Base-by-base conservation (phyloP, 2,113 vertebrate genomes). In the Myiagra hebetior region DNA sequence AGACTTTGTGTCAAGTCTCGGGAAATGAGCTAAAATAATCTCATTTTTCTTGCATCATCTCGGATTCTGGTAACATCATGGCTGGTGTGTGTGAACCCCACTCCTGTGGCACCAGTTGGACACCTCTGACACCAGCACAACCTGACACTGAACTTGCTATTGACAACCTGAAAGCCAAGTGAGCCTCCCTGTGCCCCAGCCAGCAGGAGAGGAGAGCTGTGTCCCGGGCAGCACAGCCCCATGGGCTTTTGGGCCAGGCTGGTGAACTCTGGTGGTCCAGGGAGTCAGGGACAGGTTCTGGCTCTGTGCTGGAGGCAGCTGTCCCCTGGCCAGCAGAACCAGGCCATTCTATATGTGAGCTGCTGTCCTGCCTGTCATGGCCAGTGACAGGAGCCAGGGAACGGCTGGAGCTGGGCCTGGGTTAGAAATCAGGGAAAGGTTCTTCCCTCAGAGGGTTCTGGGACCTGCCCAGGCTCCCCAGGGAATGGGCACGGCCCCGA, bases 381-480 rank as follows among this genome's bases (percentile, higher is more conserved):
- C 11, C 39, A 49, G 35, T 1, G 50, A 22, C 42, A 56, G 85
- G 1, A 72, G 1, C 31, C 55, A 33, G 76, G 67, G 35, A 65
- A 33, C 0, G 12, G 31, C 35, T 64, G 67, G 31, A 64, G n/a
- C 6, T 80, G 57, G 4, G 42, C 1, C 50, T 64, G 67, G 5
- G 2, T 0, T 46, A 52, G 52, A 67, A 2, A 2, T 19, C 6
- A 37, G 20, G 4, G 4, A 4, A 39, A 59, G 19, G 19, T 3
- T 59, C 27, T 52, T 59, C 15, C 17, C 67, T 22, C 52, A 52
- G 33, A 67, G 37, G 49, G 16, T 56, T 49, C 17, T 55, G 42
- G 56, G 68, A 44, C 44, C 31, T 73, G 86, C 9, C 16, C 65
- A 64, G 75, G 67, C 35, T 88, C 17, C 42, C 35, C 86, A 59